Conservation (phyloP, 2,113 vertebrate species). For the Pelecanus crispus region DNA sequence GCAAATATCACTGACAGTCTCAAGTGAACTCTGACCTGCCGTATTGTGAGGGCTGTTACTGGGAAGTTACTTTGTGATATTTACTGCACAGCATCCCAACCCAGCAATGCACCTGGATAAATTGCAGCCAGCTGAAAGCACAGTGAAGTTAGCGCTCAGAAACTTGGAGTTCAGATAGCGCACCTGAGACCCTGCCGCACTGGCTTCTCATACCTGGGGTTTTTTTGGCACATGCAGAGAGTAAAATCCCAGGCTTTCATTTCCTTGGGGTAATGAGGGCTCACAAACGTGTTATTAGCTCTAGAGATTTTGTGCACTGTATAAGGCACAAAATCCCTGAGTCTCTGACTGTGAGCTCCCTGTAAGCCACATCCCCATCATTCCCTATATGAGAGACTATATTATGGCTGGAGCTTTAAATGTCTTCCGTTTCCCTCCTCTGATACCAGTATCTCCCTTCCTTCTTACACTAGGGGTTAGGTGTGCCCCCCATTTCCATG, state of each 20-base stretch:
- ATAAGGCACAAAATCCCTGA: neutral
- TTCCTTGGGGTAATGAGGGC: neutral
- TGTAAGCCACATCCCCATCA: neutral
- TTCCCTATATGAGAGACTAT: neutral
- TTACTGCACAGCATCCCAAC: neutral
- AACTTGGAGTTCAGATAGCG: neutral
- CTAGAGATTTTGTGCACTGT: neutral
- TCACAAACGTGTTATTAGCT: fast-evolving
- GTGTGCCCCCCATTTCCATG: neutral
- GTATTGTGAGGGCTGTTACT: neutral
- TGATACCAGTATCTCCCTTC: neutral
- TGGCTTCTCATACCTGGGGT: fast-evolving
- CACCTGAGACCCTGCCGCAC: neutral
- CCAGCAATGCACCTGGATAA: neutral
- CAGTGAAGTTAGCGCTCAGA: neutral
- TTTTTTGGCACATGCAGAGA: neutral
- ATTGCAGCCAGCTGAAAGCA: neutral
- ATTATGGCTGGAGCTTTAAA: neutral
- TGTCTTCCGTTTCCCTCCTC: neutral
- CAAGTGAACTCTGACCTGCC: neutral
- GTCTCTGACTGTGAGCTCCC: neutral
- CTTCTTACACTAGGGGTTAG: neutral
- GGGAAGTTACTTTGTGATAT: neutral
- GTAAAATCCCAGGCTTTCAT: neutral
- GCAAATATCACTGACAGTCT: neutral